These are phyloP conservation scores for Phaethon lepturus DNA, from an alignment of 2,113 vertebrate genomes.

Conservation along the genomic window DNA sequence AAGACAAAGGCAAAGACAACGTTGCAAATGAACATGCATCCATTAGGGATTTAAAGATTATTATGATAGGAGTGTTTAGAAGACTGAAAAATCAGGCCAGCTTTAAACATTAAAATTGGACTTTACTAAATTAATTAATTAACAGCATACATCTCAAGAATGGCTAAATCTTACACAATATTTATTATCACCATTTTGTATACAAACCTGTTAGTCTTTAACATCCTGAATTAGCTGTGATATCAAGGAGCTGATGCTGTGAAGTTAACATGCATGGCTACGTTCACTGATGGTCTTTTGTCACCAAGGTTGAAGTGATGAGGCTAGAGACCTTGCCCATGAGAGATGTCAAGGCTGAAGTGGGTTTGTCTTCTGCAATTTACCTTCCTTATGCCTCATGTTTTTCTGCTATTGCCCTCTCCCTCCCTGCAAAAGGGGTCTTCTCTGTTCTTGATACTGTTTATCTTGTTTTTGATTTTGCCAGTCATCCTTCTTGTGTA, in stretches of 20 bases:
- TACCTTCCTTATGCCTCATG: neutral
- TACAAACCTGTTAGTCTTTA: neutral
- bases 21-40: neutral
- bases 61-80: neutral
- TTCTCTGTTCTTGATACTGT: neutral
- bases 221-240: neutral
- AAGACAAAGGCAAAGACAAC: neutral
- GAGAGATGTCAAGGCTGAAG: neutral
- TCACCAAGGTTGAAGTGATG: neutral
- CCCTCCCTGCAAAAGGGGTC: rapidly evolving
- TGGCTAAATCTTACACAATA: neutral
- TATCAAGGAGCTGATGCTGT: neutral
- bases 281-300: rapidly evolving
- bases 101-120: neutral
- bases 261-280: neutral
- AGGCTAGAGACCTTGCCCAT: neutral
- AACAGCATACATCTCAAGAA: neutral
- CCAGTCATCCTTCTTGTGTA: neutral
- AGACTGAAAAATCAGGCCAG: neutral
- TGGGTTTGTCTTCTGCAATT: neutral
- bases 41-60: neutral
- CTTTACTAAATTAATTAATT: neutral
- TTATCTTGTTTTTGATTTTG: neutral
- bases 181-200: neutral
- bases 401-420: neutral